phyloP scores from a whole-genome alignment of 1,140 invertebrate species.

The Trichomalopsis sarcophagae region DNA sequence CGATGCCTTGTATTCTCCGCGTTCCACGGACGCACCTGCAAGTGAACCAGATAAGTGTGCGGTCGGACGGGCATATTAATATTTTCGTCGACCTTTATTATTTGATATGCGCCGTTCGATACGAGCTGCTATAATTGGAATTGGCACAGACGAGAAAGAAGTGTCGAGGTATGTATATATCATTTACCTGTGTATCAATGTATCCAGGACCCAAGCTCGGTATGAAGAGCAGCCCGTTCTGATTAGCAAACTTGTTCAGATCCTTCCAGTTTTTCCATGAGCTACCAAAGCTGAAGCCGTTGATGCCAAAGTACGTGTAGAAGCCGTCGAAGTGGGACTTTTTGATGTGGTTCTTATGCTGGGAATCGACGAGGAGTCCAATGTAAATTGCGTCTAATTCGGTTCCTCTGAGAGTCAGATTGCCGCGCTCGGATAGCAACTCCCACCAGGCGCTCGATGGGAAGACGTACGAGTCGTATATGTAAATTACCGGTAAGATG shows the following conservation, averaged over 20 bases:
- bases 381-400: conserved; percentile 77
- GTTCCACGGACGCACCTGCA: conserved; percentile 74
- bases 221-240: conserved; percentile 77
- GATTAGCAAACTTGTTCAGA: conserved; percentile 76
- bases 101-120: not conserved
- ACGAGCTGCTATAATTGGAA: too few relatives aligned
- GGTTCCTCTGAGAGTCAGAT: conserved; percentile 74
- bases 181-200: conserved; percentile 75
- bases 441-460: conserved; percentile 74
- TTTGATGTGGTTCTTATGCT: conserved; percentile 73
- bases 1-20: conserved; percentile 76
- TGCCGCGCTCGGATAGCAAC: conserved; percentile 73
- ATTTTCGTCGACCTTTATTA: not conserved
- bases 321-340: conserved; percentile 79
- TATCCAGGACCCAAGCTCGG: conserved; percentile 79
- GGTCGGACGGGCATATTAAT: not conserved
- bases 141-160: too few relatives aligned
- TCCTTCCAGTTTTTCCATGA: conserved; percentile 80
- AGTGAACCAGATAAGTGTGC: not conserved
- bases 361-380: conserved; percentile 73
- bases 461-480: conserved; percentile 78
- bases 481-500: conserved; percentile 76
- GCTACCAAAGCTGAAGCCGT: conserved; percentile 78
- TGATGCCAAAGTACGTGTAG: conserved; percentile 79
- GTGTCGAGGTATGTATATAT: not conserved